Evolutionary conservation across 2,797 vertebrate genomes (phyloP).

Genomic region (Xenopus petersii): DNA sequence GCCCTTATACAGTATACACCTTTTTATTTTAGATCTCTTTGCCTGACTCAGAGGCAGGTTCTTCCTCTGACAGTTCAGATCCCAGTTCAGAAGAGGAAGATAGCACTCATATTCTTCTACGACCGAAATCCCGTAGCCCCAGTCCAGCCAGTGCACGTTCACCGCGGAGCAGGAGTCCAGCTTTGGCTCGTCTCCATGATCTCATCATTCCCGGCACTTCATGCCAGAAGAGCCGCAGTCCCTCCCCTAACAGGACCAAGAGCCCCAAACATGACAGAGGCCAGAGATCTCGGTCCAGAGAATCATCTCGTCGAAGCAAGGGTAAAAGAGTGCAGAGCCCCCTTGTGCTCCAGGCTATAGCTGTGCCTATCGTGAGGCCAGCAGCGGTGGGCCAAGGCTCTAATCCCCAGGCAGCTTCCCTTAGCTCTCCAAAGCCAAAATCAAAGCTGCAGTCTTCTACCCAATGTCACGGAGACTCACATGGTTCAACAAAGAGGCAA

Average conservation of each 20-base stretch:
- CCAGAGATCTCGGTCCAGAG: slow-evolving; percentile 56
- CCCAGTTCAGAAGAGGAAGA: slow-evolving; percentile 85
- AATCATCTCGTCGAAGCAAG: neutral
- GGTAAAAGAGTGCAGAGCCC: slow-evolving; percentile 11
- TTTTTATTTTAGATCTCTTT: slow-evolving; percentile 78
- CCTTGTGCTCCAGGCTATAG: neutral
- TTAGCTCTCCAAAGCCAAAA: slow-evolving; percentile 3
- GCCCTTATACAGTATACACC: too few species aligned
- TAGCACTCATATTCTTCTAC: slow-evolving; percentile 82
- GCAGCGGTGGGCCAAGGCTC: slow-evolving; percentile 32
- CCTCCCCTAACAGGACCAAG: slow-evolving; percentile 67
- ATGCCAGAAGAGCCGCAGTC: slow-evolving; percentile 76
- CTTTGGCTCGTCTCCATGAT: slow-evolving; percentile 67
- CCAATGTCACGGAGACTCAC: slow-evolving; percentile 3
- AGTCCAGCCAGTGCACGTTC: slow-evolving; percentile 75
- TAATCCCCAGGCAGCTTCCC: slow-evolving; percentile 6
- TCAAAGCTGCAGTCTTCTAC: neutral
- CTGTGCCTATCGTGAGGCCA: slow-evolving; percentile 8
- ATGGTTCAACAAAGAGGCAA: slow-evolving; percentile 8
- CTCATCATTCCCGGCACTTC: slow-evolving; percentile 64
- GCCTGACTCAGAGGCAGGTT: slow-evolving; percentile 71
- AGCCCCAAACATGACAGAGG: slow-evolving; percentile 65
- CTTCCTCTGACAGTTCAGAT: slow-evolving; percentile 84
- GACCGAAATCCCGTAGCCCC: slow-evolving; percentile 80
- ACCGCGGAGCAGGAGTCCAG: slow-evolving; percentile 71